Conservation (phyloP, 2,797 vertebrate species). For the Rhinichthys osculus region DNA sequence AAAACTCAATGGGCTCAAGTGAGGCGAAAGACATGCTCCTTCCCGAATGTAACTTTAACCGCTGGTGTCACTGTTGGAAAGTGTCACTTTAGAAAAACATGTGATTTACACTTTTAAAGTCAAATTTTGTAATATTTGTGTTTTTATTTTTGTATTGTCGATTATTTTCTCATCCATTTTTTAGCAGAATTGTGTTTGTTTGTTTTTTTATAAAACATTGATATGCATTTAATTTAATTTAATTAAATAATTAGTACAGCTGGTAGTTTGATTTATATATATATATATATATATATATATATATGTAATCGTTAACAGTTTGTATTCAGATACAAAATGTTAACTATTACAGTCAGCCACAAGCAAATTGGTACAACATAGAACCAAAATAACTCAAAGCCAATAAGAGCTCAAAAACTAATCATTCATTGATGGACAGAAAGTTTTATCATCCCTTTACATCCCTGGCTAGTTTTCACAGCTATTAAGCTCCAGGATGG, state of each 20-base stretch:
- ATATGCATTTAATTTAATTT: neutral
- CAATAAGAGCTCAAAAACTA: neutral
- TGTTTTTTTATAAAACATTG: neutral
- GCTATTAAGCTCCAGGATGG: neutral
- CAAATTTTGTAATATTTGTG: no score
- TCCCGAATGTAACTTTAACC: no score
- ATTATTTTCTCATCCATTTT: neutral
- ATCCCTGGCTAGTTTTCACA: slow-evolving; percentile 23
- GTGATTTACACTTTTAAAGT: no score
- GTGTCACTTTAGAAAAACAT: no score
- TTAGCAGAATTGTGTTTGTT: neutral
- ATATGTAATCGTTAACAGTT: neutral
- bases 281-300: slow-evolving; percentile 4
- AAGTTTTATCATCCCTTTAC: neutral
- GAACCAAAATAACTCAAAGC: slow-evolving; percentile 39
- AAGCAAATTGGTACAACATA: neutral
- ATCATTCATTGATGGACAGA: slow-evolving; percentile 1
- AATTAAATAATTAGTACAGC: neutral
- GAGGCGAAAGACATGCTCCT: no score
- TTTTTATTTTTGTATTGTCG: neutral
- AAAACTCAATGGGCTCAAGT: no score
- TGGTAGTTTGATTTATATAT: neutral
- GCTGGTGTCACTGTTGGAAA: no score
- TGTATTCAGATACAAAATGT: neutral
- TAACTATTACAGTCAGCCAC: neutral